phyloP scores from a whole-genome alignment of 2,888 invertebrate species.

The Oscheius sp. region DNA sequence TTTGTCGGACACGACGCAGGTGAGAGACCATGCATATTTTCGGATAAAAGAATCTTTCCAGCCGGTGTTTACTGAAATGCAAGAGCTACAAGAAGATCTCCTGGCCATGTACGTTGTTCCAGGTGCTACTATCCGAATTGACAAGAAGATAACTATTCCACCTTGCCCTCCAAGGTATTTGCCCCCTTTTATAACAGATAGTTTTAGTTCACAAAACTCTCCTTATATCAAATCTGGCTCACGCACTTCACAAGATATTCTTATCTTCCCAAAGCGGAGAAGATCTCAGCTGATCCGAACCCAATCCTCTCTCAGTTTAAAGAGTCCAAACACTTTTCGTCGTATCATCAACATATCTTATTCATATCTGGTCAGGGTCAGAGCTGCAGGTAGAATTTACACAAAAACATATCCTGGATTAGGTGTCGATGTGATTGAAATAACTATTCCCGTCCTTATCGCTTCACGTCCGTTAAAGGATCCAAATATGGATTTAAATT shows the following conservation, averaged over 20 bases:
- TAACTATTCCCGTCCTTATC: conserved; percentile 63
- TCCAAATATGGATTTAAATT: neutral
- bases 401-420: neutral
- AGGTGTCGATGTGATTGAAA: conserved; percentile 66
- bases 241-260: conserved; percentile 34
- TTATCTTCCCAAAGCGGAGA: conserved; percentile 39
- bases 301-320: conserved; percentile 13
- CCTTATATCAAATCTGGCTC: conserved; percentile 25
- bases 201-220: conserved; percentile 42
- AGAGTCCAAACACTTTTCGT: conserved; percentile 38
- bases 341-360: conserved; percentile 45
- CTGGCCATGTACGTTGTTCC: conserved; percentile 68
- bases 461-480: conserved; percentile 56
- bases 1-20: conserved; percentile 41
- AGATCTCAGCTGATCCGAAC: conserved; percentile 36
- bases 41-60: conserved; percentile 30
- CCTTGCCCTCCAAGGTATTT: conserved; percentile 58
- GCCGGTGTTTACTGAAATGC: conserved; percentile 46
- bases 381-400: conserved; percentile 40
- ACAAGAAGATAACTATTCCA: conserved; percentile 65
- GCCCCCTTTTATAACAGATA: neutral
- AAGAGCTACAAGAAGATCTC: conserved; percentile 63
- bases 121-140: conserved; percentile 61
- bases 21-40: conserved; percentile 28
- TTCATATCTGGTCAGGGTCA: conserved; percentile 43